Percentiles rank a stretch among this genome's conserved stretches.
Conservation (phyloP, 2,888 invertebrate species). For the Parnassius orleans region DNA sequence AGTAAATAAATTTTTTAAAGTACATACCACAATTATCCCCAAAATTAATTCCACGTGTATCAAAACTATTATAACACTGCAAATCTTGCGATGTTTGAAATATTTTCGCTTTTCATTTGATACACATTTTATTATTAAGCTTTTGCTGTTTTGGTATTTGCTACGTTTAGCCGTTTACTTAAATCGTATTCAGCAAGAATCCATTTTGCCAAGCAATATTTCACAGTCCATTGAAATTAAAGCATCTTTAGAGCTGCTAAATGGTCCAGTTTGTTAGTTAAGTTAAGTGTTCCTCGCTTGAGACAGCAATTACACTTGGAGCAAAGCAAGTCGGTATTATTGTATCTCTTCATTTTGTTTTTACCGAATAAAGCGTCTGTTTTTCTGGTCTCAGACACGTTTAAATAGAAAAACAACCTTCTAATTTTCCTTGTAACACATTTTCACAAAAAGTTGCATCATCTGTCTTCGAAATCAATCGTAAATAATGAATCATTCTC, state of each 20-base stretch:
- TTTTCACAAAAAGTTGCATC: background rate
- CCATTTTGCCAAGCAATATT: conserved; percentile 26
- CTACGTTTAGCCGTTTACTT: conserved; percentile 1
- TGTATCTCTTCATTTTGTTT: conserved; percentile 27
- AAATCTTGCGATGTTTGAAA: no score
- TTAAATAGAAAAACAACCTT: conserved; percentile 20
- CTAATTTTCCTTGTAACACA: conserved; percentile 14
- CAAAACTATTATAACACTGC: no score
- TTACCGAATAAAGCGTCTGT: conserved; percentile 18
- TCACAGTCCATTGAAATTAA: conserved; percentile 28
- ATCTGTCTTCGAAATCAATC: no score
- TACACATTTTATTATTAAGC: background rate
- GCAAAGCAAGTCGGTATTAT: conserved; percentile 26
- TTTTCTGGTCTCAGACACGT: conserved; percentile 18
- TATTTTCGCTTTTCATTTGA: background rate
- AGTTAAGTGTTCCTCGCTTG: conserved; percentile 32
- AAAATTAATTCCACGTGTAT: no score
- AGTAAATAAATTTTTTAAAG: no score
- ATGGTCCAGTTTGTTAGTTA: conserved; percentile 32
- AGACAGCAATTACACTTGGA: conserved; percentile 30
- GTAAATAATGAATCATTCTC: no score
- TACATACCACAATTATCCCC: no score
- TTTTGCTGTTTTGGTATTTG: background rate
- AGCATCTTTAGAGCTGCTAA: conserved; percentile 27
- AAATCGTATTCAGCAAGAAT: conserved; percentile 19